Conservation (phyloP, 2,113 vertebrate species). For the Tenebrosternarchus preto region DNA sequence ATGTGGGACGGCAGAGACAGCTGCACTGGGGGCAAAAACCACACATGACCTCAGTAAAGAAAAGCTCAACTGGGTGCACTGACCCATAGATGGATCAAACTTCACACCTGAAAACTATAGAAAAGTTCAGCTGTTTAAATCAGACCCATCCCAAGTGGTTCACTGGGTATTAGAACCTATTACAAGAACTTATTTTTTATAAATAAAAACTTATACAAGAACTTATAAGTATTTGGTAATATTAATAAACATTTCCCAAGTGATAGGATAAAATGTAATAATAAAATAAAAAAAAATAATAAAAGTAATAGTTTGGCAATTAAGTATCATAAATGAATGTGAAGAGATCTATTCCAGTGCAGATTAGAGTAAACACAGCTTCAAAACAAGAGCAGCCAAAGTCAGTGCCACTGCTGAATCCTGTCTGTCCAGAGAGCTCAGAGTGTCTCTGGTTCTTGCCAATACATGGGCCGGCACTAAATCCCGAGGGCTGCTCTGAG, state of each 20-base stretch:
- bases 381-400: background rate
- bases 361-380: background rate
- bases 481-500: background rate
- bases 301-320: too few relatives aligned
- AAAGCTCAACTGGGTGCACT: background rate
- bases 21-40: slow-evolving; percentile 76
- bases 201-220: too few relatives aligned
- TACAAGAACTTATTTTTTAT: too few relatives aligned
- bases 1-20: slow-evolving; percentile 80
- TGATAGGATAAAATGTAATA: too few relatives aligned
- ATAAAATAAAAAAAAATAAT: too few relatives aligned
- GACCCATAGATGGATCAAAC: background rate
- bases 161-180: too few relatives aligned
- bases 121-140: background rate
- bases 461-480: background rate
- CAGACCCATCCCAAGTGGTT: background rate
- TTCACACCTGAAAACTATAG: background rate
- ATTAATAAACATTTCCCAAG: too few relatives aligned
- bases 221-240: too few relatives aligned
- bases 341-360: background rate
- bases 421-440: background rate
- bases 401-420: background rate
- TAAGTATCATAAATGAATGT: too few relatives aligned
- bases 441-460: background rate
- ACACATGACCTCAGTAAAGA: slow-evolving; percentile 28